phyloP scores from a whole-genome alignment of 2,113 vertebrate species.

The Ursus arctos region DNA sequence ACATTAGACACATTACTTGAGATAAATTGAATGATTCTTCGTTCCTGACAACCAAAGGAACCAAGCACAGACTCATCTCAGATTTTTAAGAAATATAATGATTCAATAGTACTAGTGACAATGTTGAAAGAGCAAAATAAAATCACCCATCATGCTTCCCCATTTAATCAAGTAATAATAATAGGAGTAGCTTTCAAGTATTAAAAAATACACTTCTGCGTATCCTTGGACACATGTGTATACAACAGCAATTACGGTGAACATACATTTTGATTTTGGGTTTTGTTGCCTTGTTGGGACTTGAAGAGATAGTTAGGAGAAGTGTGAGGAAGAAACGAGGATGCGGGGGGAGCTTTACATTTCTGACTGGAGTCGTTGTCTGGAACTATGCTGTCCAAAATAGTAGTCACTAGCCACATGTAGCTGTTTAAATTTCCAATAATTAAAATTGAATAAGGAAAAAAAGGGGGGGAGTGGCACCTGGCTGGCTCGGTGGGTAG shows the following conservation, averaged over 20 bases:
- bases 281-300: constrained; percentile 36
- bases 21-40: neutral
- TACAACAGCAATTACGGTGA: neutral
- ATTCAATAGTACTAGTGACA: neutral
- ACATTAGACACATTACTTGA: neutral
- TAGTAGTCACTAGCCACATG: neutral
- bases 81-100: constrained; percentile 1
- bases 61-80: neutral
- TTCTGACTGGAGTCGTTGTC: neutral
- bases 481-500: neutral
- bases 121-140: constrained; percentile 33
- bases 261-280: neutral
- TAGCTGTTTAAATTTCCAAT: neutral
- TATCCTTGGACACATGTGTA: neutral
- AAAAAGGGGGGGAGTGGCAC: neutral
- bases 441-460: constrained; percentile 9
- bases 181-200: neutral
- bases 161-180: neutral
- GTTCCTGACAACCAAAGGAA: neutral
- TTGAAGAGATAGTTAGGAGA: neutral
- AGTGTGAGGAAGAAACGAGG: neutral
- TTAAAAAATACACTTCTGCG: neutral
- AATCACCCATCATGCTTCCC: neutral
- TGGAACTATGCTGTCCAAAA: neutral
- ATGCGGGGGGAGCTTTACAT: neutral